Evolutionary conservation across 23 tunicate species (phyloP), one percentile per base, ranked within the genome.

Genomic region (Trididemnum nubilum): DNA sequence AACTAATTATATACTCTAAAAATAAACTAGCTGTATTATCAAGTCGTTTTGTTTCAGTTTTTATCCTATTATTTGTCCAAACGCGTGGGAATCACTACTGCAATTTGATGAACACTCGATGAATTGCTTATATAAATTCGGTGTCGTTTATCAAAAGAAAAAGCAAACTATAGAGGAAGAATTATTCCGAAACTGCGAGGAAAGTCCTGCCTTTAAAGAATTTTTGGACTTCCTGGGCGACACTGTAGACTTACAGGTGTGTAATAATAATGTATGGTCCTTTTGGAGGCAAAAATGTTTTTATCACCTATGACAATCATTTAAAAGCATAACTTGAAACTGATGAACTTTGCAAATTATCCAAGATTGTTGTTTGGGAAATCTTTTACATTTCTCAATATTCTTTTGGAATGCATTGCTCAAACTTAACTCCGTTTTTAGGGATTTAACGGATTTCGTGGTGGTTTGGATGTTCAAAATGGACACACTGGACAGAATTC

Each of bases 391-490:
- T n/a, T n/a, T n/a, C n/a, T n/a, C n/a, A n/a, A n/a, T n/a, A n/a
- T n/a, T n/a, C 15, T 44, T 44, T 44, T 44, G 54, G 54, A 15
- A 7, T 44, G 54, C 9, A 44, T 7, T 44, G 54, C 54, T 7
- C 9, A 9, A 7, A 15, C 12, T 7, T 44, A 7, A 9, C 15
- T 15, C 9, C 54, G 22, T 36, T 77, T 49, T 32, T 52, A 93
- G 98, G 98, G 98, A 33, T 87, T 87, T 65, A 85, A 35, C 12
- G 99, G 99, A 18, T 95, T 95, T 66, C 92, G 99, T 2, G 99
- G 99, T 1, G 99, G 99, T 3, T 54, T 95, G 32, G 95, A 89
- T 60, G 96, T 89, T 3, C 71, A 57, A 0, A 85, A 93, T 65
- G 98, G 95, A 2, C 99, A 86, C 86, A 95, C 96, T 0, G 99